Percentiles rank a stretch among this genome's conserved stretches.
phyloP scores from a whole-genome alignment of 2,113 vertebrate genomes.

The Microcebus griseorufus region DNA sequence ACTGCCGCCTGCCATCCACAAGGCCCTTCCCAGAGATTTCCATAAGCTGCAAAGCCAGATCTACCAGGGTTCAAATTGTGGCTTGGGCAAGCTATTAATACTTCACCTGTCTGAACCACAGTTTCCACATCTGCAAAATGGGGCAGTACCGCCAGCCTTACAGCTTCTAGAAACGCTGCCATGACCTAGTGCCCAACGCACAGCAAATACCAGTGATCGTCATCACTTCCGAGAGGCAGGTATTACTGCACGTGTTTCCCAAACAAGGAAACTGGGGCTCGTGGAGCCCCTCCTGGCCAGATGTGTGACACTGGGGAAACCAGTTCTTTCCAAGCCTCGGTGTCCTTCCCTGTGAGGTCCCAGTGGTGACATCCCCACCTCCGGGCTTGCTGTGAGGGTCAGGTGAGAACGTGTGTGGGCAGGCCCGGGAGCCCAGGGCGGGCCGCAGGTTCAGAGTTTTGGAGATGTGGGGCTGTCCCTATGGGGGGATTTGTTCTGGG shows the following conservation, averaged over 20 bases:
- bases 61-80: neutral
- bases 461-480: neutral
- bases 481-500: neutral
- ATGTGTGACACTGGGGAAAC: neutral
- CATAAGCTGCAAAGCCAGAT: neutral
- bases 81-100: neutral
- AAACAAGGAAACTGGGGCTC: neutral
- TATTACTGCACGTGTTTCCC: neutral
- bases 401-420: neutral
- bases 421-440: neutral
- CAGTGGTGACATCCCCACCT: neutral
- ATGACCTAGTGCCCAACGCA: rapidly evolving
- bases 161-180: neutral
- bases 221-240: neutral
- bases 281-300: rapidly evolving
- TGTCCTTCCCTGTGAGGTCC: neutral
- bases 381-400: neutral
- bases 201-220: neutral
- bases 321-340: neutral
- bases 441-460: neutral
- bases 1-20: neutral
- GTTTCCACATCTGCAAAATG: neutral
- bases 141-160: neutral
- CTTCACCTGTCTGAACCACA: neutral
- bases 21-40: neutral